These are phyloP conservation scores for Leucophenga maculata DNA, from an alignment of 2,888 invertebrate species.

Conservation along the genomic window DNA sequence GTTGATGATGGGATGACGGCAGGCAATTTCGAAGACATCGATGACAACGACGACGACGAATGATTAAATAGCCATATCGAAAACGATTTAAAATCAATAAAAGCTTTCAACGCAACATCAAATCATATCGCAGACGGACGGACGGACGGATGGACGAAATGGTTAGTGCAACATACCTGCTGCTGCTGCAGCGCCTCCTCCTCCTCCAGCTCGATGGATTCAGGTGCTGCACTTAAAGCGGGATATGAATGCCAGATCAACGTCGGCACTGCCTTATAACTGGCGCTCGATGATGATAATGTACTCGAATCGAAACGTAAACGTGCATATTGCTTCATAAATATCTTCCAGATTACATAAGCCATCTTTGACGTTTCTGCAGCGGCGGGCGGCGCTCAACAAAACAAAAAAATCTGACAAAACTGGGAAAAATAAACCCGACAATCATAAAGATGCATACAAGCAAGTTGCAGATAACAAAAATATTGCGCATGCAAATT, in stretches of 20 bases:
- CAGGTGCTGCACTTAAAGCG: slow-evolving; percentile 45
- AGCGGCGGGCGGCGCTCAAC: slow-evolving; percentile 18
- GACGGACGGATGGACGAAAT: too few relatives aligned
- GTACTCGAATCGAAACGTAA: slow-evolving; percentile 60
- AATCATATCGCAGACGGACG: neutral
- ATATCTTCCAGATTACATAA: slow-evolving; percentile 70
- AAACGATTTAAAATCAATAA: slow-evolving; percentile 30
- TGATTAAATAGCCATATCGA: slow-evolving; percentile 22
- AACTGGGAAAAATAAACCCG: neutral
- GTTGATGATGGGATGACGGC: too few relatives aligned
- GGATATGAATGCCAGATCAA: slow-evolving; percentile 60
- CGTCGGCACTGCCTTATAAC: slow-evolving; percentile 41
- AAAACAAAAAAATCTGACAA: neutral
- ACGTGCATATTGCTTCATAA: slow-evolving; percentile 68
- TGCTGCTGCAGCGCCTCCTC: too few relatives aligned
- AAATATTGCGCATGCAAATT: slow-evolving; percentile 53
- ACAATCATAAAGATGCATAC: slow-evolving; percentile 51
- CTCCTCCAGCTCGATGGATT: too few relatives aligned
- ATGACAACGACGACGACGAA: neutral
- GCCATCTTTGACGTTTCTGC: slow-evolving; percentile 53
- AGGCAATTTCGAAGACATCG: too few relatives aligned
- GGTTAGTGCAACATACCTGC: too few relatives aligned
- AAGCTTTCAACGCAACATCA: slow-evolving; percentile 13
- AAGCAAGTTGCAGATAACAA: slow-evolving; percentile 45
- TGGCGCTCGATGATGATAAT: slow-evolving; percentile 23